Evolutionary conservation across 2,797 vertebrate species (phyloP), one percentile per base, ranked within the genome.

Genomic region (Cyclopterus lumpus): DNA sequence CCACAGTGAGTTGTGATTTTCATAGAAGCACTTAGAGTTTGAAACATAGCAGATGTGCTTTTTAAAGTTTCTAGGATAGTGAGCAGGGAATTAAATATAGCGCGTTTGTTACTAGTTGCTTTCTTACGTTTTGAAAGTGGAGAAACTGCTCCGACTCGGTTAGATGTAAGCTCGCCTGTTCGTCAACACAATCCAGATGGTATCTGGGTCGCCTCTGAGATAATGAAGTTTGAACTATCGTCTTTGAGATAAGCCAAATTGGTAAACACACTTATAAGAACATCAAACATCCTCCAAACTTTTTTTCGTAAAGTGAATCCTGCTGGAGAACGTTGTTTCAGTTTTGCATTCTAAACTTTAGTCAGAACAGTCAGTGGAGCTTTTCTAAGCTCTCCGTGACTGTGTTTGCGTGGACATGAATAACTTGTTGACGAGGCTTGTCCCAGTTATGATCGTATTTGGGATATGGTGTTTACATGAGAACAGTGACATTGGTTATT

Each of bases 101-200:
- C 18, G 7, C 46, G 18, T 44, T 44, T 44, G 30, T 75, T 65
- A 79, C 54, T 22, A 79, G 67, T 51, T 67, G 59, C 61, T 76
- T 81, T 68, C 34, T 32, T 38, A 63, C 36, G 22, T 32, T 79
- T 80, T 79, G 30, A 63, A 53, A 81, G 76, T 42, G 22, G 51
- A 72, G 78, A 86, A 86, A 67, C 28, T 30, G 32, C 60, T 85
- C 53, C 38, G 58, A 78, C 81, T 91, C 28, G 18, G 76, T 89
- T 84, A 82, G 67, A 57, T 73, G 65, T 48, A 61, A 11, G 44
- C 16, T 20, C 6, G 65, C 53, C 67, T 32, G 67, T 48, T 68
- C 48, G 67, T 82, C 70, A 81, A 84, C 66, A 77, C 69, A 86
- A 79, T 74, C 79, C 85, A 88, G 86, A 82, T 71, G 80, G 77